Base-by-base conservation (phyloP, 2,888 invertebrate species). In the Meiosimyza decipiens region DNA sequence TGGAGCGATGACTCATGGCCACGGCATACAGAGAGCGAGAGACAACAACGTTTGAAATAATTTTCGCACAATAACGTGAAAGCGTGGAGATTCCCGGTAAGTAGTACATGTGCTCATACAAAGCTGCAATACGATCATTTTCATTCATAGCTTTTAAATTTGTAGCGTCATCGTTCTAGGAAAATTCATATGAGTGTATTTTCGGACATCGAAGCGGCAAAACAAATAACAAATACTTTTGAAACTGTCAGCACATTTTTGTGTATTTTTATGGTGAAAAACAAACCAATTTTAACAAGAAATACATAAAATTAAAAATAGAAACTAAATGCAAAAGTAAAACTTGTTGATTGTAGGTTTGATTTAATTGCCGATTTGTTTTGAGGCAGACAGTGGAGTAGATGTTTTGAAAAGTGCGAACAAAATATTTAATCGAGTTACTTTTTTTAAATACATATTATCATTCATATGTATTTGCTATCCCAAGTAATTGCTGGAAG, bases 81-180 rank as follows among this genome's bases (percentile, higher is more conserved):
- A 65, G 60, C 67, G 72, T 74, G 75, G 77, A 77, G 76, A 77
- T 76, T 76, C 77, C 77, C 77, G 68, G 33, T 51, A 18, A 80
- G 59, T 81, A 80, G 82, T 60, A 40, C 69, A 54, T 2, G 11
- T 16, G n/a, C 28, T 28, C 28, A 28, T 28, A 28, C 3, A 28
- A 28, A 28, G 57, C 68, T 40, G 9, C 28, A 51, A 22, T 52
- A 47, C 40, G 64, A 71, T 51, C 73, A 76, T 76, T 76, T 83
- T 79, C 82, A 82, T 83, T 83, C 79, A 80, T 80, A 77, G 75
- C 73, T 73, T 74, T 72, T 40, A 40, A 40, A 76, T 78, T 64
- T 77, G 78, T 73, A 71, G 71, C 79, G 83, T 85, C 86, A 85
- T 80, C 69, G 73, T 86, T 85, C 86, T 65, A 47, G 65, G 71